Conservation (phyloP, 2,113 vertebrate species). For the Kobus ellipsiprymnus region DNA sequence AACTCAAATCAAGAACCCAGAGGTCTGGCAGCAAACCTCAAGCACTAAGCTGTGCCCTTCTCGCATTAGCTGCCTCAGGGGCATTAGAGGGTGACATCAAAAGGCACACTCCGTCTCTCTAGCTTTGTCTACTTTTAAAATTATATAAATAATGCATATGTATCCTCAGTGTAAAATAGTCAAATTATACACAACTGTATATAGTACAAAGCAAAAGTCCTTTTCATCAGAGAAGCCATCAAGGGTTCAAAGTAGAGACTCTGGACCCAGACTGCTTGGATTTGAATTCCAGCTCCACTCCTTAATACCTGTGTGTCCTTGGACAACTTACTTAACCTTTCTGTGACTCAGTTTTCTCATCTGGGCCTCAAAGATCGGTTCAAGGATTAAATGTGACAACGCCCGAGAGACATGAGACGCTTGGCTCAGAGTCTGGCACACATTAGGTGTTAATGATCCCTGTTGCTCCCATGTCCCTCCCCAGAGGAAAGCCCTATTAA, state of each 20-base stretch:
- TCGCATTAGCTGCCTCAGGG: background rate
- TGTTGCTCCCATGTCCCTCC: background rate
- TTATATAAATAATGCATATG: background rate
- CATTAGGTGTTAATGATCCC: background rate
- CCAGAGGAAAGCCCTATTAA: background rate
- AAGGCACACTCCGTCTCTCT: background rate
- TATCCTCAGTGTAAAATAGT: background rate
- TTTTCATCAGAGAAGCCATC: background rate
- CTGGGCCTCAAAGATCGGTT: background rate
- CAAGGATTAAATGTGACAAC: background rate
- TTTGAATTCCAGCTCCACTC: background rate
- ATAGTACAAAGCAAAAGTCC: background rate
- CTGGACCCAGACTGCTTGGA: background rate
- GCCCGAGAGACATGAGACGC: background rate
- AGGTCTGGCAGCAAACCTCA: background rate
- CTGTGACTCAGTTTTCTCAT: background rate
- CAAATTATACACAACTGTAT: background rate
- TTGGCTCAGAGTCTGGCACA: background rate
- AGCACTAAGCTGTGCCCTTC: background rate
- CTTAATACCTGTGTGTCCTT: background rate
- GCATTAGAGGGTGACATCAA: background rate
- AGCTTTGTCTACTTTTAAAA: background rate
- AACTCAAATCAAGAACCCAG: background rate
- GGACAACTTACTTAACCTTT: background rate
- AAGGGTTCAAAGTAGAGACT: background rate